Evolutionary conservation across 2,888 invertebrate species (phyloP).

Genomic region (Tenthredo notha): DNA sequence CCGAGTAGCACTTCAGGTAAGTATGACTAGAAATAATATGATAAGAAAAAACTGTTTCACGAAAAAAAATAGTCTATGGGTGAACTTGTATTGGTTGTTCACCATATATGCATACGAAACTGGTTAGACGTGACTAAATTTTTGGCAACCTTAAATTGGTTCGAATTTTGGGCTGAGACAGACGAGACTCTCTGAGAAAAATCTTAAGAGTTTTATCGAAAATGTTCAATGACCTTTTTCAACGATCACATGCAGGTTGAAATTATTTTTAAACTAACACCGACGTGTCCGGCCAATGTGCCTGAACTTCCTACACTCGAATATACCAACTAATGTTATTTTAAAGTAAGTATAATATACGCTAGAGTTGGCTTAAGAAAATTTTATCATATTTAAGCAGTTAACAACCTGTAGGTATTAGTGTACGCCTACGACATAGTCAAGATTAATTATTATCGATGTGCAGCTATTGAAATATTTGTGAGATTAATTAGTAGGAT

Average conservation of each 20-base stretch:
- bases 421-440: neutral
- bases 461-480: conserved; percentile 11
- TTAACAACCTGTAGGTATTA: neutral
- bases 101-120: neutral
- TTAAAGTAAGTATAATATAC: conserved; percentile 22
- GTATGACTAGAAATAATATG: neutral
- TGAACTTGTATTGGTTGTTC: neutral
- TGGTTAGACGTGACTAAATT: neutral
- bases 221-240: neutral
- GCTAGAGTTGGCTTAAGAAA: conserved; percentile 22
- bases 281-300: conserved; percentile 44
- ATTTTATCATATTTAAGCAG: neutral
- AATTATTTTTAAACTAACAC: conserved; percentile 26
- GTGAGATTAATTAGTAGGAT: conserved; percentile 17
- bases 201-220: neutral
- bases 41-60: neutral
- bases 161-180: neutral
- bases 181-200: neutral
- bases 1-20: conserved; percentile 39
- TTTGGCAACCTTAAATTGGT: neutral
- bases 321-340: conserved; percentile 11
- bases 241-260: conserved; percentile 9
- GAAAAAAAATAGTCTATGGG: neutral
- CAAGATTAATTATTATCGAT: conserved; percentile 10
- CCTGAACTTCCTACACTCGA: conserved; percentile 45